These are phyloP conservation scores for Porites lutea DNA, from an alignment of 64 coral and sea anemone genomes.

Conservation along the genomic window DNA sequence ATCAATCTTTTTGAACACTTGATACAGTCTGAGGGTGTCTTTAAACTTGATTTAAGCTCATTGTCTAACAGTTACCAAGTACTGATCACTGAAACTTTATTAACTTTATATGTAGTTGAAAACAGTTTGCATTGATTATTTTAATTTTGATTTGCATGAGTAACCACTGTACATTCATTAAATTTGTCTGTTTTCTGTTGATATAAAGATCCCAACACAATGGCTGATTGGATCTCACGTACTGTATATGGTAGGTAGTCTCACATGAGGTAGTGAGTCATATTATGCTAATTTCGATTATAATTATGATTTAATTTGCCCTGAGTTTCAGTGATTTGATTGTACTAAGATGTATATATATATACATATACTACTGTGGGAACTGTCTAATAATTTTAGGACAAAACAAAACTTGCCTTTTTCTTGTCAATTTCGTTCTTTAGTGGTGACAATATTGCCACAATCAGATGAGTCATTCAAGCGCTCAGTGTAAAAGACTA, in stretches of 20 bases:
- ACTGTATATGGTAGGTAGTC: slow-evolving; percentile 3
- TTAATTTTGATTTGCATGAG: not conserved
- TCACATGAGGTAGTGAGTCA: slow-evolving; percentile 13
- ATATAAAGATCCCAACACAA: slow-evolving; percentile 6
- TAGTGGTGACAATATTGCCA: not conserved
- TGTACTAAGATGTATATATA: slow-evolving; percentile 1
- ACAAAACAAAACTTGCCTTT: not conserved
- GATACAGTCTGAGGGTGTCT: not conserved
- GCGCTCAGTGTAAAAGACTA: not conserved
- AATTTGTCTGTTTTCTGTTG: slow-evolving; percentile 8
- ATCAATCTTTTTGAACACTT: not conserved
- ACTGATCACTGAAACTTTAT: slow-evolving; percentile 17
- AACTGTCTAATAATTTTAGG: not conserved
- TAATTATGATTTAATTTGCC: slow-evolving; percentile 14
- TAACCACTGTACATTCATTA: slow-evolving; percentile 2
- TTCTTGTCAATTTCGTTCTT: not conserved
- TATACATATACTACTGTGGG: slow-evolving; percentile 3
- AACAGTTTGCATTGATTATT: not conserved
- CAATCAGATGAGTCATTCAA: not conserved
- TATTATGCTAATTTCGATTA: slow-evolving; percentile 9
- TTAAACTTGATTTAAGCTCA: slow-evolving; percentile 17
- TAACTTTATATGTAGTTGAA: not conserved
- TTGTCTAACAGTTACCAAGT: slow-evolving; percentile 7
- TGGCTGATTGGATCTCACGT: slow-evolving; percentile 5
- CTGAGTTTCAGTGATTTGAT: slow-evolving; percentile 14